Evolutionary conservation across 2,113 vertebrate species (phyloP).

Genomic region (Lophotis ruficrista): DNA sequence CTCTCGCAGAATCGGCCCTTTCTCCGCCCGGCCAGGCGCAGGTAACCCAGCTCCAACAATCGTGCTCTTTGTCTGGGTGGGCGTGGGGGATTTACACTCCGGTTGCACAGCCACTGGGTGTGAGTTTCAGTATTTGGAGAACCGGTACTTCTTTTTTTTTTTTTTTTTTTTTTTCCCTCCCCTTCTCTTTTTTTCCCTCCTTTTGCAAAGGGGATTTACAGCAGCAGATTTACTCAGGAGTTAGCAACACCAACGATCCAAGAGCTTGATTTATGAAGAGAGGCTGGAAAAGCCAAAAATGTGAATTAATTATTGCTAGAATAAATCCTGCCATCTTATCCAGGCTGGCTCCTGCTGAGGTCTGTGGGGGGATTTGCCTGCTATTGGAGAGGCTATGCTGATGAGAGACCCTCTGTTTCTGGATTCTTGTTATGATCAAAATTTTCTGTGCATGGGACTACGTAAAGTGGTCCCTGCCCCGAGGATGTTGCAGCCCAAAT

Average conservation of each 20-base stretch:
- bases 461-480: background rate
- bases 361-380: background rate
- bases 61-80: conserved; percentile 70
- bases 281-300: conserved; percentile 38
- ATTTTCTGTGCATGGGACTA: background rate
- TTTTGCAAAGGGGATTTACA: conserved; percentile 37
- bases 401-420: background rate
- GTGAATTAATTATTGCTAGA: conserved; percentile 34
- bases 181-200: background rate
- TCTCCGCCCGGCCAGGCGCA: conserved; percentile 43
- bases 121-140: conserved; percentile 63
- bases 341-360: background rate
- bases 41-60: conserved; percentile 71
- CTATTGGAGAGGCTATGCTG: background rate
- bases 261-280: conserved; percentile 33
- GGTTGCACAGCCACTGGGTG: conserved; percentile 57
- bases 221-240: conserved; percentile 55
- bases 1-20: conserved; percentile 37
- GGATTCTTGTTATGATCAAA: background rate
- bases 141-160: background rate
- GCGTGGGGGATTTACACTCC: conserved; percentile 64
- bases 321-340: conserved; percentile 36
- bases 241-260: background rate
- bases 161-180: background rate
- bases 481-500: background rate